Conservation (phyloP, 2,797 vertebrate genomes). For the Acrossocheilus wenchowensis region DNA sequence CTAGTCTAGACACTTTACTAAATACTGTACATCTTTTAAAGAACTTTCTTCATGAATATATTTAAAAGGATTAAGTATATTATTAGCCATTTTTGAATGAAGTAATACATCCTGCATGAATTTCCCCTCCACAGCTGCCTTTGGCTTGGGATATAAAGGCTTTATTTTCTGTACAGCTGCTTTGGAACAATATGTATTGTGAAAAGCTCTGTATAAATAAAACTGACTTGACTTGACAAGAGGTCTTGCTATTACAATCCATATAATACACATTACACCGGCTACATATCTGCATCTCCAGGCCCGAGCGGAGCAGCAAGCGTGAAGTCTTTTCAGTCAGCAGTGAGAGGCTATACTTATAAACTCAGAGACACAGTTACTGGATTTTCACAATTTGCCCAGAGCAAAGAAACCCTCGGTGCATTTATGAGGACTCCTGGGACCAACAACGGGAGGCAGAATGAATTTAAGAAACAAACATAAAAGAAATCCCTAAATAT, state of each 20-base stretch:
- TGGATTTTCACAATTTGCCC: slow-evolving; percentile 47
- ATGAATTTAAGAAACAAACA: slow-evolving; percentile 52
- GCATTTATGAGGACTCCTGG: slow-evolving; percentile 35
- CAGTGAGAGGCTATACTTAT: neutral
- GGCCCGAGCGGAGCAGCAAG: neutral
- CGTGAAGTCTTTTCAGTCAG: slow-evolving; percentile 22
- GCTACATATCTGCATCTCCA: slow-evolving; percentile 16
- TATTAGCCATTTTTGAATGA: neutral
- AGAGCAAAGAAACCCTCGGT: slow-evolving; percentile 45
- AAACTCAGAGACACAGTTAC: slow-evolving; percentile 14
- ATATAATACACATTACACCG: neutral
- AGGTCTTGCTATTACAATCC: slow-evolving; percentile 11
- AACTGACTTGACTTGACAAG: slow-evolving; percentile 15
- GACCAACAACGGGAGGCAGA: slow-evolving; percentile 28
- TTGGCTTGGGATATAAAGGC: neutral
- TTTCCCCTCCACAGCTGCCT: neutral
- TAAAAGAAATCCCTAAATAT: slow-evolving; percentile 48
- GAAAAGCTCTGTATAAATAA: slow-evolving; percentile 9
- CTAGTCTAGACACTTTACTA: no score
- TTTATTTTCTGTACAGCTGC: slow-evolving; percentile 16
- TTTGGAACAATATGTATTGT: slow-evolving; percentile 6
- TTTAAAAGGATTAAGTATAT: no score
- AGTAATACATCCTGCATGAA: neutral
- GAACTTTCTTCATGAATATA: neutral
- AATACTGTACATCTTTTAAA: neutral